phyloP scores from a whole-genome alignment of 2,888 invertebrate species.

The Polyommatus iphigenia region DNA sequence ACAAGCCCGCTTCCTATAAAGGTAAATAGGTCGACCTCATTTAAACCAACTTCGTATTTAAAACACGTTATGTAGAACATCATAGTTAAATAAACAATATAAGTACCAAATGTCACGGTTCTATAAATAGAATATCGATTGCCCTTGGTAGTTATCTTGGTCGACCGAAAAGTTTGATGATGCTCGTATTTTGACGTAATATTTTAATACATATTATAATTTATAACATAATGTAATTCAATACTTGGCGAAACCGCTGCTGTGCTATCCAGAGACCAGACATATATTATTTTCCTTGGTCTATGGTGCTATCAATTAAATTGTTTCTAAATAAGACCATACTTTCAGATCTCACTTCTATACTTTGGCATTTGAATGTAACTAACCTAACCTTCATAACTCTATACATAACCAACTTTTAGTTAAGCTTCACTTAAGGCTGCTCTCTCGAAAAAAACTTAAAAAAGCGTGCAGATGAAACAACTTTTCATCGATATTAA shows the following conservation, averaged over 20 bases:
- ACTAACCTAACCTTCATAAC: no score
- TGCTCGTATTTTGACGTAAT: not conserved
- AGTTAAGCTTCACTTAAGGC: no score
- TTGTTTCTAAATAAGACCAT: no score
- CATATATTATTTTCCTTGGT: no score
- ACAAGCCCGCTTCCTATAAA: not conserved
- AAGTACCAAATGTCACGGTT: conserved; percentile 10
- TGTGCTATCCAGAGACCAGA: no score
- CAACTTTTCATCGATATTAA: no score
- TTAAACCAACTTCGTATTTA: not conserved
- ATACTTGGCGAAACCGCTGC: not conserved
- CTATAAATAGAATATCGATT: conserved; percentile 9
- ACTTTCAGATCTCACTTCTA: no score
- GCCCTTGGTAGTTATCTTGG: not conserved
- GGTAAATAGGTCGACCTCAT: not conserved
- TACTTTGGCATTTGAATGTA: no score
- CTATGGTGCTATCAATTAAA: no score
- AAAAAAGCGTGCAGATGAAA: no score
- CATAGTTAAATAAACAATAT: not conserved
- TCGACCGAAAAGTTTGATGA: not conserved
- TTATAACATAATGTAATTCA: not conserved
- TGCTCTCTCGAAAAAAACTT: no score
- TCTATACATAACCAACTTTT: no score
- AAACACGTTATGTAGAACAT: conserved; percentile 2
- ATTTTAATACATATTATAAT: not conserved